Evolutionary conservation across 1,140 invertebrate genomes (phyloP).

Genomic region (Megathymus violae): DNA sequence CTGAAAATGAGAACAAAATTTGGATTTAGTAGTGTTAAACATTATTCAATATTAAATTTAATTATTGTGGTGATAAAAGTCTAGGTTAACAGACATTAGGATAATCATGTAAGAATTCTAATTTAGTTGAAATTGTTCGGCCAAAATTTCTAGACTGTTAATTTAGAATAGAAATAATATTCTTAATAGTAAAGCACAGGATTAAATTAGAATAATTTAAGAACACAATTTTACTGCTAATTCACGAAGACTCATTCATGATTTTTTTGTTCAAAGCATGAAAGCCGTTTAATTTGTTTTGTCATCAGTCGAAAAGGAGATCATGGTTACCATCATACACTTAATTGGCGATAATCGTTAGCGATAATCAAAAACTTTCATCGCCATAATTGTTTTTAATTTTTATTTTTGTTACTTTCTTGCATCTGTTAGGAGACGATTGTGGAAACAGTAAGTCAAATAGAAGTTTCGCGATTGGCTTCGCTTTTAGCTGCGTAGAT

Average conservation of each 20-base stretch:
- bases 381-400: slow-evolving; percentile 75
- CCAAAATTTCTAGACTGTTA: neutral
- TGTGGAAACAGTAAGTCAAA: slow-evolving; percentile 83
- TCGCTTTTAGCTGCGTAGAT: slow-evolving; percentile 75
- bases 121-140: neutral
- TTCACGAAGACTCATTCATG: slow-evolving; percentile 36
- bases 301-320: slow-evolving; percentile 15
- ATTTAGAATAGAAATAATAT: slow-evolving; percentile 11
- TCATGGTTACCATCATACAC: slow-evolving; percentile 33
- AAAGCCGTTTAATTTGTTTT: slow-evolving; percentile 39
- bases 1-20: no score
- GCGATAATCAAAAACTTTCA: slow-evolving; percentile 52
- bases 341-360: slow-evolving; percentile 45
- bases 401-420: slow-evolving; percentile 76
- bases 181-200: slow-evolving; percentile 3
- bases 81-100: no score
- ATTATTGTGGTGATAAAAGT: no score
- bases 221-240: slow-evolving; percentile 13
- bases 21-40: no score
- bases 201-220: slow-evolving; percentile 11
- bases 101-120: neutral
- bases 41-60: no score
- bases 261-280: slow-evolving; percentile 40
- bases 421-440: slow-evolving; percentile 83
- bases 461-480: slow-evolving; percentile 76